Base-by-base conservation (phyloP, 92 coral and sea anemone genomes). In the Heliopora coerulea region DNA sequence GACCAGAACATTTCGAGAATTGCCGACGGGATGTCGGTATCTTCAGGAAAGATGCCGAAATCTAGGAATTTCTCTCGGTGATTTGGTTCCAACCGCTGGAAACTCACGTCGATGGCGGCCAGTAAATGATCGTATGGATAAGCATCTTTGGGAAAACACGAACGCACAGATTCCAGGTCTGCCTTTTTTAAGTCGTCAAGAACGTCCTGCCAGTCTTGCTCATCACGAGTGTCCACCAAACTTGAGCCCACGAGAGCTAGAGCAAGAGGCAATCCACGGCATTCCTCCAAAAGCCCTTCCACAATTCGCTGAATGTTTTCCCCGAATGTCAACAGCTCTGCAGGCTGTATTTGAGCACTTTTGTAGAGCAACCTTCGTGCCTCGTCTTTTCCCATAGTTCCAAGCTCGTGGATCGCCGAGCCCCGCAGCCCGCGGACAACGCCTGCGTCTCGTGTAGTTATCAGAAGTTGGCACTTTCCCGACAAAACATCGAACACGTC, bases 21-120 rank as follows among this genome's bases (percentile, higher is more conserved):
- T 25, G 65, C 62, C 18, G 79, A 66, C 49, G 88, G 88, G 41
- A 85, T 59, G 37, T 85, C 85, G 8, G 73, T 80, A 59, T 85
- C 88, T 63, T 85, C 88, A 27, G 88, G 82, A 66, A 85, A 85
- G 54, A 80, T 56, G 14, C 85, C 82, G 56, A 85, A 75, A 54
- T 49, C 73, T 13, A 85, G 79, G 74, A 74, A 85, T 66, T 74
- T 80, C 46, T 74, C 74, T 61, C 49, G 61, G 49, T 73, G 52
- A 21, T 54, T 31, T 14, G 19, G 28, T 20, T 57, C 54, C 21
- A 85, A 72, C 8, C 79, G 61, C 9, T 78, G 67, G 40, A 74
- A 85, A 63, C 88, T 85, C 34, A 85, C 85, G 72, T 80, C 83
- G 0, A 85, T 85, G 49, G 88, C 85, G 35, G 88, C 88, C 37